Evolutionary conservation across 1,140 invertebrate genomes (phyloP).

Genomic region (Anadara kagoshimensis): DNA sequence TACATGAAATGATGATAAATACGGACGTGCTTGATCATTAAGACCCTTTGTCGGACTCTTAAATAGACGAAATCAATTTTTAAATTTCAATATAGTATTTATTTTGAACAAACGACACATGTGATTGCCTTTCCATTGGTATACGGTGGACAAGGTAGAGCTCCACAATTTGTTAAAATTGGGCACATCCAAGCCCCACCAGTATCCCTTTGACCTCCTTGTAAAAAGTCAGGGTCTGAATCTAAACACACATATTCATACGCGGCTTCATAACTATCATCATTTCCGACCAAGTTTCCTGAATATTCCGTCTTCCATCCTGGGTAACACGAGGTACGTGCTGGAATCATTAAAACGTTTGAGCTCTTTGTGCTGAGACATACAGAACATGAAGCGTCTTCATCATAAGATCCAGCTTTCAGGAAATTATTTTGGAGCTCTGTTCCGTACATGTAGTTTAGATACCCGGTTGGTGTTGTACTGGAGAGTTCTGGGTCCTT

Average conservation of each 20-base stretch:
- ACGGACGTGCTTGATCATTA: no score
- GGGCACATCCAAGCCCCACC: background rate
- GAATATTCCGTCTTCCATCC: background rate
- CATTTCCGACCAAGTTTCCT: background rate
- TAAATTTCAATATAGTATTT: no score
- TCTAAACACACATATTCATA: slow-evolving; percentile 4
- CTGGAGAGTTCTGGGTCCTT: no score
- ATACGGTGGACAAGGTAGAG: slow-evolving; percentile 7
- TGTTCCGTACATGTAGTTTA: no score
- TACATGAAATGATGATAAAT: no score
- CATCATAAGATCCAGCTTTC: no score
- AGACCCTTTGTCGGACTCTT: no score
- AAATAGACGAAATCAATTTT: no score
- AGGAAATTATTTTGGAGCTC: no score
- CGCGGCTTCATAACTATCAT: background rate
- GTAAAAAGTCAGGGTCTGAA: background rate
- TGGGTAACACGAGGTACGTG: background rate
- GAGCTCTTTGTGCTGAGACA: no score
- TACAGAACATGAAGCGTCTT: no score
- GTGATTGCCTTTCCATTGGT: background rate
- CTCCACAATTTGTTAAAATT: background rate
- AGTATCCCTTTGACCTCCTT: background rate
- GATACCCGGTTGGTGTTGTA: no score
- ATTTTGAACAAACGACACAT: slow-evolving; percentile 5
- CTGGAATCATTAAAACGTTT: slow-evolving; percentile 6